A percentile compares a stretch with the other conserved stretches of the same genome.
Evolutionary conservation across 2,888 invertebrate genomes (phyloP).

Genomic region (Cepaea hortensis): DNA sequence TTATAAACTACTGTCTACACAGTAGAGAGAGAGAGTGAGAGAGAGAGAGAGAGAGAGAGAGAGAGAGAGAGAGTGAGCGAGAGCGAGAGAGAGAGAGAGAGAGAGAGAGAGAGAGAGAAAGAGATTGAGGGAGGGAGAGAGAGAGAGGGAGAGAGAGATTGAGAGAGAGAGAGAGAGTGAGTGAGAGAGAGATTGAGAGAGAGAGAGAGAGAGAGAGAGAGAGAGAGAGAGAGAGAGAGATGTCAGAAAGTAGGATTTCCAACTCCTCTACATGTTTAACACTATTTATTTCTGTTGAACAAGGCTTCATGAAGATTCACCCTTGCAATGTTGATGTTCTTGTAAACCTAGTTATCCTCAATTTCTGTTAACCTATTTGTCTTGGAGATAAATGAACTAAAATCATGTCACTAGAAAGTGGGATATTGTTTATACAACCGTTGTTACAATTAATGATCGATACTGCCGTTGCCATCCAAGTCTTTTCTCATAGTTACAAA

Average conservation of each 20-base stretch:
- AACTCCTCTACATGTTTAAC: background rate
- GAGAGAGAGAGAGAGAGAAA: background rate
- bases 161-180: background rate
- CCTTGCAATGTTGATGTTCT: too few relatives aligned
- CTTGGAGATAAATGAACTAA: too few relatives aligned
- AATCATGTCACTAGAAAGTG: too few relatives aligned
- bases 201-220: background rate
- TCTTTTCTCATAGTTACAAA: too few relatives aligned
- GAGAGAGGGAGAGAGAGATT: background rate
- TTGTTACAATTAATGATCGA: too few relatives aligned
- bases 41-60: conserved; percentile 3
- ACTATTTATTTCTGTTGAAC: too few relatives aligned
- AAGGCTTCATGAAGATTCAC: too few relatives aligned
- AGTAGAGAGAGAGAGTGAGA: background rate
- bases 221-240: background rate
- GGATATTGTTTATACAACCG: too few relatives aligned
- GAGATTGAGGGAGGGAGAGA: background rate
- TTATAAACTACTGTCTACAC: background rate
- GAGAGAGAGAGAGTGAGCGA: background rate
- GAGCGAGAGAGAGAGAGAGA: background rate
- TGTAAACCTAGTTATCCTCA: too few relatives aligned
- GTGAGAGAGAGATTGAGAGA: background rate
- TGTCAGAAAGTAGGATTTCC: background rate
- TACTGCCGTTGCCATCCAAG: too few relatives aligned
- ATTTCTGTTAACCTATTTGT: too few relatives aligned